Base-by-base conservation (phyloP, 2,797 vertebrate genomes). In the Micropoecilia bifurca region DNA sequence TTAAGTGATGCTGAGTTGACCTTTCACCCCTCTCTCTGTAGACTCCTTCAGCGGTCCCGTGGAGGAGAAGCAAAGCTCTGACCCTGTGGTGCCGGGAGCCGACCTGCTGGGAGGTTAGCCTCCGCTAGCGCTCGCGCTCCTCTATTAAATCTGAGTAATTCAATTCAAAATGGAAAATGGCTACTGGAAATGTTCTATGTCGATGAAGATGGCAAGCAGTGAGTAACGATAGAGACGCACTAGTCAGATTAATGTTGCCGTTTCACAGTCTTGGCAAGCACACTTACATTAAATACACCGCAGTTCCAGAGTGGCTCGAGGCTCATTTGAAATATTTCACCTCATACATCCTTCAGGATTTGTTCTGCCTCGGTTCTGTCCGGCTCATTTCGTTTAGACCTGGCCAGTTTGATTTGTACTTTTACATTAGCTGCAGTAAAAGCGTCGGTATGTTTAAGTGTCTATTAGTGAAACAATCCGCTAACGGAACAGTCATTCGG, bases 31-130 rank as follows among this genome's bases (percentile, higher is more conserved):
- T 93, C 89, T 93, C 93, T 94, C 77, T 50, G 43, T 79, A 99
- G 98, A 99, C 95, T 95, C 98, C 78, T 99, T 99, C 94, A 94
- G 96, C 83, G 95, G 96, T 83, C 91, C 96, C 88, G 93, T 90
- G 88, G 84, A 95, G 91, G 97, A 98, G 87, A 88, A 93, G 30
- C 96, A 96, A 89, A 95, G 95, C 84, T 81, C 96, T 92, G 93
- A 96, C 84, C 95, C 96, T 85, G 95, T 95, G 88, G 95, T 95
- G 82, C 96, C 97, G 81, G 96, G 95, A 90, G 97, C 96, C 79
- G 98, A 99, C 92, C 95, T 99, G 87, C 96, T 99, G 90, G 97
- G 97, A 95, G 98, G 98, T 99, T 96, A 84, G 83, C 53, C 71
- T 75, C 22, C 47, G 71, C 61, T 28, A 22, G 20, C 46, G 59